A percentile compares a stretch with the other conserved stretches of the same genome.
phyloP scores from a whole-genome alignment of 2,888 invertebrate genomes.

The Leptopterna dolabrata region DNA sequence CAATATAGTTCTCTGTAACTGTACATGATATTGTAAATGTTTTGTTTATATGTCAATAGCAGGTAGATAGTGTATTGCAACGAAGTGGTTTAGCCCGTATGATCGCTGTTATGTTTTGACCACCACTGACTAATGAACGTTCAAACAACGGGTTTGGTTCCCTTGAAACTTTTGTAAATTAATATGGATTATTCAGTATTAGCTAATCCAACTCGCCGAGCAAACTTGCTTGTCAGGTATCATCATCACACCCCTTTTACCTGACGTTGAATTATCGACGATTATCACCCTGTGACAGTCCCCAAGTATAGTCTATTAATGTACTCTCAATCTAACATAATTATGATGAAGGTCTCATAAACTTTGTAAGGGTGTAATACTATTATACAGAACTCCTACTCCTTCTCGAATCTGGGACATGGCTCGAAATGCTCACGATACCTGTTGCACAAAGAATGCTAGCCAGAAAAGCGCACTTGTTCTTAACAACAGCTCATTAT shows the following conservation, averaged over 20 bases:
- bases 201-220: no score
- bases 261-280: no score
- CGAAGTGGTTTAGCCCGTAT: background rate
- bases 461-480: background rate
- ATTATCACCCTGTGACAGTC: no score
- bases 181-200: background rate
- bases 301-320: no score
- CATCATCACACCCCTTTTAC: background rate
- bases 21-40: no score
- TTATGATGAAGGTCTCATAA: no score
- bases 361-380: no score
- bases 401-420: background rate
- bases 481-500: background rate
- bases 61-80: no score
- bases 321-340: no score
- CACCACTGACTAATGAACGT: background rate
- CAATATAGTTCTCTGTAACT: no score
- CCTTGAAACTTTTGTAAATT: background rate
- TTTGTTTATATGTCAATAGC: no score
- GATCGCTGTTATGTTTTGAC: background rate
- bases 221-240: no score
- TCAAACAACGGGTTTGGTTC: background rate
- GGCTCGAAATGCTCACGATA: background rate
- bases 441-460: background rate
- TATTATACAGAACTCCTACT: background rate